Evolutionary conservation across 1,140 invertebrate genomes (phyloP), one percentile per base, ranked within the genome.

Genomic region (Conus ventricosus): DNA sequence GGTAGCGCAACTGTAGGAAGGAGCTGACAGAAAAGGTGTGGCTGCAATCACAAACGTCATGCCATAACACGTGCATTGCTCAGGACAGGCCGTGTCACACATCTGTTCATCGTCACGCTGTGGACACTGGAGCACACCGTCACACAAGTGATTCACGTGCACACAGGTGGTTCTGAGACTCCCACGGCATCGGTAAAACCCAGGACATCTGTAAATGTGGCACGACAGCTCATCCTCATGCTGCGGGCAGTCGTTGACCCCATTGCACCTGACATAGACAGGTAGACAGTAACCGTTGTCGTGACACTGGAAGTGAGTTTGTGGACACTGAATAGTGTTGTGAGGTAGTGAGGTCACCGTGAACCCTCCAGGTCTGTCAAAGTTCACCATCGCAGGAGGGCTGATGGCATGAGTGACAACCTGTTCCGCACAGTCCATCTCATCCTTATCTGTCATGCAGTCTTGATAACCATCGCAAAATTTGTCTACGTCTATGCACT

Each of bases 121-220:
- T 0, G 85, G 85, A 84, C 88, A 89, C 51, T 89, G 88, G 13
- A 8, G 63, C 10, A 27, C 4, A n/a, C 78, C 85, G 60, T 89
- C 88, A 87, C 88, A 89, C 67, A 89, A 10, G 57, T 87, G 83
- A n/a, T 78, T 57, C 39, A 25, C 71, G 54, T 81, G 67, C 13
- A 89, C 51, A 83, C 88, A 89, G 25, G 57, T n/a, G 27, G 39
- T 13, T 63, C 60, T 63, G 60, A 2, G 11, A 17, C 75, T 13
- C 0, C 57, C 85, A n/a, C 23, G 85, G 84, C 88, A 89, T 4
- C 63, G 86, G 60, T 81, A 87, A 53, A 53, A 87, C 23, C 88
- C 88, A 15, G 88, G 85, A 63, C 88, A 89, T 11, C n/a, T 55
- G 76, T 83, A 75, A 7, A 11, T 67, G 39, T 87, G 60, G 55